phyloP scores from a whole-genome alignment of 2,113 vertebrate genomes.

The Melanerpes aurifrons region DNA sequence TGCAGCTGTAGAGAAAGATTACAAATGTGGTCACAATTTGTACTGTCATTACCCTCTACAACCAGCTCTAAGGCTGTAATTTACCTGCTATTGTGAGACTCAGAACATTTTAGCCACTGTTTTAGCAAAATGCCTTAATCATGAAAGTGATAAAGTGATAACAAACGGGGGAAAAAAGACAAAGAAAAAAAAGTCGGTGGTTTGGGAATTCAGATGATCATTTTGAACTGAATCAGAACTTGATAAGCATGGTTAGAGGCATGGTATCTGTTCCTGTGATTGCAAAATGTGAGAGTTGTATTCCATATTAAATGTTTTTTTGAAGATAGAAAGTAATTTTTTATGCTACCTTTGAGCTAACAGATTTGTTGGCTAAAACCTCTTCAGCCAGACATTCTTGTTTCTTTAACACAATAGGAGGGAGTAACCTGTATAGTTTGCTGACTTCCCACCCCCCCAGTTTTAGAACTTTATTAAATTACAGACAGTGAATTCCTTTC shows the following conservation, averaged over 20 bases:
- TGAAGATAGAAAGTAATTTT: constrained; percentile 26
- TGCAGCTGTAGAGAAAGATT: constrained; percentile 18
- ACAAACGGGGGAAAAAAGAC: not conserved
- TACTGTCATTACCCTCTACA: not conserved
- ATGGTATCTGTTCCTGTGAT: not conserved
- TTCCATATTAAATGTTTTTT: not conserved
- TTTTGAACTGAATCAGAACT: constrained; percentile 46
- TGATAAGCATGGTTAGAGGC: not conserved
- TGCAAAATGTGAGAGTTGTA: not conserved
- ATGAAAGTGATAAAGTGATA: constrained; percentile 12
- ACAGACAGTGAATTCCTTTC: not conserved
- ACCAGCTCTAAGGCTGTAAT: constrained; percentile 3
- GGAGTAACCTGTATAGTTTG: constrained; percentile 32
- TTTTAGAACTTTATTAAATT: not conserved
- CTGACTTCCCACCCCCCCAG: not conserved
- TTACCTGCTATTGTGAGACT: constrained; percentile 22
- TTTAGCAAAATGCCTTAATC: constrained; percentile 52
- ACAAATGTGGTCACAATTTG: constrained; percentile 39
- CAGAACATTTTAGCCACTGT: constrained; percentile 15
- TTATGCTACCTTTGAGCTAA: constrained; percentile 6
- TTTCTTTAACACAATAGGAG: constrained; percentile 36
- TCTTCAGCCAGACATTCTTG: not conserved
- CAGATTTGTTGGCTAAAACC: constrained; percentile 51
- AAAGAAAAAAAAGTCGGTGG: not conserved
- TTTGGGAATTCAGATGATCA: not conserved